Evolutionary conservation across 2,888 invertebrate genomes (phyloP).

Genomic region (Eurytoma californica): DNA sequence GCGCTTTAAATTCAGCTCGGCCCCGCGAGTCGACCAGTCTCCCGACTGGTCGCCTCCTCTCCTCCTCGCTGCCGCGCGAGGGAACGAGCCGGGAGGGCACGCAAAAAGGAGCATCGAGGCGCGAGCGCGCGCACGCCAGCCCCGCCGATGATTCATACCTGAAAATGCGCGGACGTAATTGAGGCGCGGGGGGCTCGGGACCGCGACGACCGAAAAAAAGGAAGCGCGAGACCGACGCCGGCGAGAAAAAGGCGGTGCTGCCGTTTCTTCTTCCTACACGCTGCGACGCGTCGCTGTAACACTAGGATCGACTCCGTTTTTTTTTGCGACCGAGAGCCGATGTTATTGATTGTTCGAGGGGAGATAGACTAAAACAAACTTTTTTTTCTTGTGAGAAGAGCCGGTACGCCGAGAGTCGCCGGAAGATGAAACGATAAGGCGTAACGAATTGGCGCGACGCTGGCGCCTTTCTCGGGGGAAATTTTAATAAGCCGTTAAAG

Average conservation of each 20-base stretch:
- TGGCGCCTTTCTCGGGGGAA: conserved; percentile 6
- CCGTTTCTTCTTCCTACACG: neutral
- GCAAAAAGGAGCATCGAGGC: conserved; percentile 9
- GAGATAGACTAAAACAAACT: neutral
- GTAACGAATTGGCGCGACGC: neutral
- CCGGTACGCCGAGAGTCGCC: neutral
- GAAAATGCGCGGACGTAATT: conserved; percentile 42
- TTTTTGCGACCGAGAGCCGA: no score
- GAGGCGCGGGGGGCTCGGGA: conserved; percentile 13
- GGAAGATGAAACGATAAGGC: conserved; percentile 1
- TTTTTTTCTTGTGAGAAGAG: no score
- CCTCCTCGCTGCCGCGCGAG: neutral
- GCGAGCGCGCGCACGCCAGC: conserved; percentile 15
- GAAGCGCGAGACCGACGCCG: neutral
- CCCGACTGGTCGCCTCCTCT: neutral
- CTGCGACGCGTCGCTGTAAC: neutral
- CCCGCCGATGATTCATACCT: conserved; percentile 51
- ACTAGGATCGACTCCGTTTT: neutral
- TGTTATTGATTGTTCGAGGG: no score
- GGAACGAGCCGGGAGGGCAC: neutral
- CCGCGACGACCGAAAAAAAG: neutral
- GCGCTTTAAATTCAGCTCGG: conserved; percentile 52
- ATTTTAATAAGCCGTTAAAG: neutral
- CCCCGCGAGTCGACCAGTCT: conserved; percentile 34
- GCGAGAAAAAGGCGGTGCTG: neutral